These are phyloP conservation scores for Rhinoderma darwinii DNA, from an alignment of 2,113 vertebrate genomes.

Conservation along the genomic window DNA sequence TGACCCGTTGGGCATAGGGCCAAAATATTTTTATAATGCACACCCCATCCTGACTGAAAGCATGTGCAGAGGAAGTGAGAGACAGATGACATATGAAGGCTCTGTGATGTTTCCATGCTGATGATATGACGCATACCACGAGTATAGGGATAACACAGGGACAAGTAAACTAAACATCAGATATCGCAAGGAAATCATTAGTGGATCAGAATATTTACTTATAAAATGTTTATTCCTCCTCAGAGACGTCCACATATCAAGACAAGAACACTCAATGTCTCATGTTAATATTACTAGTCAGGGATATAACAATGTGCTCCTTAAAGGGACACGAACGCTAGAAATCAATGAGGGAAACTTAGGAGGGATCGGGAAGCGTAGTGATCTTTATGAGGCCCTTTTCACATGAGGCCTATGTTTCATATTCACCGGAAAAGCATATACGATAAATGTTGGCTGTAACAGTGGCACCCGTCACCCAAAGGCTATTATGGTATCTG, in stretches of 20 bases:
- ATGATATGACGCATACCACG: not conserved
- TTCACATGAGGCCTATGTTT: no score
- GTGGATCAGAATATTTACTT: not conserved
- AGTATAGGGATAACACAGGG: not conserved
- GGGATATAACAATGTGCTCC: not conserved
- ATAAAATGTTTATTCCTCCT: not conserved
- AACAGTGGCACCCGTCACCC: no score
- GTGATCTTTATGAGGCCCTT: no score
- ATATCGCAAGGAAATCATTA: not conserved
- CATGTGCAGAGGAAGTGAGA: not conserved
- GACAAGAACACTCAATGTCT: not conserved
- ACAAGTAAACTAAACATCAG: not conserved
- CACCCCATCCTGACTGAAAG: slow-evolving; percentile 27
- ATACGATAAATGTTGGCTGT: no score
- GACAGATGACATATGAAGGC: not conserved
- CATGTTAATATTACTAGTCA: not conserved
- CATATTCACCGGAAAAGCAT: no score
- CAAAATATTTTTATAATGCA: not conserved
- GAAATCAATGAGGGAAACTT: not conserved
- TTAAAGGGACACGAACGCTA: not conserved
- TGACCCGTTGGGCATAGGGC: not conserved
- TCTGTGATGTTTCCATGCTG: no score
- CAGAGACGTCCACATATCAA: not conserved
- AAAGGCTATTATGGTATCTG: no score
- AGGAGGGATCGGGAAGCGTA: no score